Evolutionary conservation across 2,113 vertebrate species (phyloP), one percentile per base, ranked within the genome.

Genomic region (Podarcis raffonei): DNA sequence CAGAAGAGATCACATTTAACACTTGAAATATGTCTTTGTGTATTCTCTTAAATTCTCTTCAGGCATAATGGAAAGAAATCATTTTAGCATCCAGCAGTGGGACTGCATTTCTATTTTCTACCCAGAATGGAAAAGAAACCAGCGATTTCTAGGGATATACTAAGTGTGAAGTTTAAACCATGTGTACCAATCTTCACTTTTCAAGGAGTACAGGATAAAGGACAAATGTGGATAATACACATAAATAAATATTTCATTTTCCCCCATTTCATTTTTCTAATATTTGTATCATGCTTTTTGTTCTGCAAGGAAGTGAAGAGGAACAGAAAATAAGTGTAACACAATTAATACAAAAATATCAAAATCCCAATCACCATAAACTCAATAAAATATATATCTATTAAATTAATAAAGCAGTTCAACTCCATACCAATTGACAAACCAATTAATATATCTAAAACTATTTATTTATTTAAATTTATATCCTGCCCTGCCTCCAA

Each of bases 11-110:
- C 4, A 59, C 68, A 90, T 16, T 20, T 4, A 89, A 53, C 37
- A 85, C 23, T 8, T 81, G 72, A 89, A 91, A 94, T 39, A 81
- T 84, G 81, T 65, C 72, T 27, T 30, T 71, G 84, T 81, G 13
- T 6, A 77, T 66, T 42, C 81, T 6, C 80, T 91, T 48, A 86
- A 87, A 82, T 48, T 90, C 77, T 88, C 65, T 76, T 35, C 71
- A 66, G 27, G 83, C 92, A 91, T 91, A 74, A 89, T 13, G 0
- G 85, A 89, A 76, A 87, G n/a, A 68, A 1, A 22, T 3, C 6
- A 65, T 69, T n/a, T 42, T 13, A 0, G 12, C 78, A 91, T 32
- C 30, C 89, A 39, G 72, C 2, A 6, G 30, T 57, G 59, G 59
- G 77, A 84, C 81, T 85, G 18, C 74, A 9, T 20, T 32, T 23